Conservation (phyloP, 2,797 vertebrate genomes). For the Centroberyx gerrardi region DNA sequence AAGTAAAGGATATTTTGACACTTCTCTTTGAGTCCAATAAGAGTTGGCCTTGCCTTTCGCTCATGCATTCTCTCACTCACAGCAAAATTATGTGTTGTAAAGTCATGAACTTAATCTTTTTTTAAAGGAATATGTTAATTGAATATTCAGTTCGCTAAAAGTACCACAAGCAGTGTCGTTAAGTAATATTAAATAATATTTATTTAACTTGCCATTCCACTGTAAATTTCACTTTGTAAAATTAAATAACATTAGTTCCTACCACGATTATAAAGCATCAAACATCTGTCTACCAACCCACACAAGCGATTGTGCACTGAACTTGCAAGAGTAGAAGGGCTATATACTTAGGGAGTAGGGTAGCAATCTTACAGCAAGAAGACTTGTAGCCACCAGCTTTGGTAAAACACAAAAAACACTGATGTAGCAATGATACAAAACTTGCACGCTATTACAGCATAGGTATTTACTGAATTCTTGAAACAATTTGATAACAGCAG, state of each 20-base stretch:
- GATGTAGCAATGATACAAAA: conserved; percentile 68
- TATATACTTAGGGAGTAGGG: conserved; percentile 63
- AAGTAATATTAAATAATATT: conserved; percentile 4
- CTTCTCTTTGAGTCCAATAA: conserved; percentile 55
- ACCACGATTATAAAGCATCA: conserved; percentile 32
- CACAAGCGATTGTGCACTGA: conserved; percentile 71
- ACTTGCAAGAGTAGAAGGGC: conserved; percentile 78
- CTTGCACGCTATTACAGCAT: conserved; percentile 58
- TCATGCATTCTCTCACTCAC: conserved; percentile 35
- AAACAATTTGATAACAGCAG: conserved; percentile 50
- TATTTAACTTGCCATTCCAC: conserved; percentile 39
- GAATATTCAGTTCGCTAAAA: conserved; percentile 39
- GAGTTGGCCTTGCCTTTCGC: conserved; percentile 64
- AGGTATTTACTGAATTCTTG: conserved; percentile 52
- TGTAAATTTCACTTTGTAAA: conserved; percentile 43
- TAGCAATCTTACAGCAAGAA: conserved; percentile 59
- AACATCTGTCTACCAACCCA: conserved; percentile 54
- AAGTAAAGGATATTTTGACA: conserved; percentile 74
- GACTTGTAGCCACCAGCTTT: conserved; percentile 71
- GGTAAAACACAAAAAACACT: conserved; percentile 26
- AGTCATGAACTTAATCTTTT: conserved; percentile 32
- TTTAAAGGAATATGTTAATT: conserved; percentile 1
- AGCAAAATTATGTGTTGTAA: conserved; percentile 31
- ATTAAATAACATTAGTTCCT: conserved; percentile 19
- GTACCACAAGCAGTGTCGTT: conserved; percentile 31